phyloP scores from a whole-genome alignment of 1,140 invertebrate species.

The Aphelinus certus region DNA sequence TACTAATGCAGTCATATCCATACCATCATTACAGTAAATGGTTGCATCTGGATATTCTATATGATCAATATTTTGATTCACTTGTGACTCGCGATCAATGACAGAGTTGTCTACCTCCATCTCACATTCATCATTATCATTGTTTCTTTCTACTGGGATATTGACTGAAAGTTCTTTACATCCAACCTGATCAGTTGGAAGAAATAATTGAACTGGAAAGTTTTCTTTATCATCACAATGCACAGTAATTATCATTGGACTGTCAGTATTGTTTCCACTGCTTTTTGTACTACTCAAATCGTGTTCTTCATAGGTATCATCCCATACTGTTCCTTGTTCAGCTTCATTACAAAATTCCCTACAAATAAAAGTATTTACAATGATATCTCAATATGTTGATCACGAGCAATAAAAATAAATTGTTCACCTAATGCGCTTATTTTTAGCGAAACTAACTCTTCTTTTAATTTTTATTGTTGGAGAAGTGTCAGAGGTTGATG shows the following conservation, averaged over 20 bases:
- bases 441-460: slow-evolving; percentile 43
- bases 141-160: background rate
- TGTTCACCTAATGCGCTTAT: slow-evolving; percentile 35
- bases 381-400: background rate
- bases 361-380: slow-evolving; percentile 6
- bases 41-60: slow-evolving; percentile 7
- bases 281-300: slow-evolving; percentile 37
- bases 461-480: slow-evolving; percentile 39
- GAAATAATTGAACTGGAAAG: slow-evolving; percentile 39
- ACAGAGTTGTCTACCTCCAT: slow-evolving; percentile 11
- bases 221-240: slow-evolving; percentile 39
- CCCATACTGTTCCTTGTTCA: slow-evolving; percentile 38
- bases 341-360: slow-evolving; percentile 41
- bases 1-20: slow-evolving; percentile 27
- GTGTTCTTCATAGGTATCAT: slow-evolving; percentile 41
- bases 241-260: slow-evolving; percentile 30
- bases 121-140: slow-evolving; percentile 9
- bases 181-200: slow-evolving; percentile 25
- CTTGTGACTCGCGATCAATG: background rate
- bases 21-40: slow-evolving; percentile 32
- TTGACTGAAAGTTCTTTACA: slow-evolving; percentile 14
- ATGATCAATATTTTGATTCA: background rate
- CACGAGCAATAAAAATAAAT: background rate
- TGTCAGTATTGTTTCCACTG: slow-evolving; percentile 22
- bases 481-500: slow-evolving; percentile 26